Base-by-base conservation (phyloP, 2,797 vertebrate species). In the Limosa lapponica region DNA sequence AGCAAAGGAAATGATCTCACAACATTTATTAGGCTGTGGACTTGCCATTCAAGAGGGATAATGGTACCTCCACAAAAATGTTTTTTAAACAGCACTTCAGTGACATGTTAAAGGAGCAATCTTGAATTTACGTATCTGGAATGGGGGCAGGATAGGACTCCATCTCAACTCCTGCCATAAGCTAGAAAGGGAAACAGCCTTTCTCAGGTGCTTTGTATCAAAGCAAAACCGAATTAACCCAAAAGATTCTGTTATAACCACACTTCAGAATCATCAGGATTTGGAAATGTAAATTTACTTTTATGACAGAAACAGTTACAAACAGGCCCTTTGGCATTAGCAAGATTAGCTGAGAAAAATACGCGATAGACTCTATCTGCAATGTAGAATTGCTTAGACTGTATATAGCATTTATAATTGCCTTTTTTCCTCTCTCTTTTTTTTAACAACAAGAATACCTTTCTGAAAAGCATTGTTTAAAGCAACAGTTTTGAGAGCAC, bases 281-380 rank as follows among this genome's bases (percentile, higher is more conserved):
- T 58, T 65, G 16, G 15, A 93, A 13, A 11, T 78, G 22, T 22
- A 83, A 90, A 55, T 25, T 49, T 49, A 11, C 19, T 80, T 59
- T 52, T 41, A 67, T 25, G 34, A 78, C 3, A 78, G 49, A 57
- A 87, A 64, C 4, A 32, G 27, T 25, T 30, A 39, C 15, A 43
- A 81, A 82, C 22, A 69, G 34, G 32, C 15, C 20, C 32, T 83
- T 49, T 39, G 20, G 30, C 36, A 43, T 20, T 15, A 89, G 39
- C 13, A 52, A 61, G 20, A 24, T 19, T 43, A 84, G 58, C 25
- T 65, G 18, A 71, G 28, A 77, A 87, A 48, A 82, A 41, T 3
- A 48, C 1, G 4, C 5, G 12, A 89, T 0, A 46, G 28, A 20
- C 24, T 84, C 4, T 36, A 28, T 7, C n/a, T 49, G 25, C 49